These are phyloP conservation scores for Theristicus caerulescens DNA, from an alignment of 2,113 vertebrate genomes.

Conservation along the genomic window DNA sequence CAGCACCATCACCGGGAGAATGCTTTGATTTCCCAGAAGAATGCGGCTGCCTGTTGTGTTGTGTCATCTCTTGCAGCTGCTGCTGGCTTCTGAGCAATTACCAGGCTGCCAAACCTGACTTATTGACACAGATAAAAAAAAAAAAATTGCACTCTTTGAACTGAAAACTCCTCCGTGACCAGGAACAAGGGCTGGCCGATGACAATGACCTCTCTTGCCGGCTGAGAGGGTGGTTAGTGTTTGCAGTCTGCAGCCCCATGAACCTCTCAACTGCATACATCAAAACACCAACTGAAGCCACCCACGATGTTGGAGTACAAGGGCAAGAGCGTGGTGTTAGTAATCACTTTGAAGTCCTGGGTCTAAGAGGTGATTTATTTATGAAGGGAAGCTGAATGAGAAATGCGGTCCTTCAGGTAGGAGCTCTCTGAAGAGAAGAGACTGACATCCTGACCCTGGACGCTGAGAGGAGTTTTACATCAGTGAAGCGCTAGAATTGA, in stretches of 20 bases:
- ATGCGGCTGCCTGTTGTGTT: background rate
- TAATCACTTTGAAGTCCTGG: background rate
- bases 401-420: background rate
- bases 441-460: background rate
- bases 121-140: background rate
- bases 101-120: background rate
- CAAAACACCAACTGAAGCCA: background rate
- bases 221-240: background rate
- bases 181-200: background rate
- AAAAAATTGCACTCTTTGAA: background rate
- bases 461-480: background rate
- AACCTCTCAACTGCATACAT: background rate
- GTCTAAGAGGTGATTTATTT: background rate
- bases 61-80: background rate
- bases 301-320: background rate
- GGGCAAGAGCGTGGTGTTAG: background rate
- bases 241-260: background rate
- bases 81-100: background rate
- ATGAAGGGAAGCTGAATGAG: background rate
- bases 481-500: background rate
- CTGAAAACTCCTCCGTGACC: background rate
- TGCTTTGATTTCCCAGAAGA: slow-evolving; percentile 29
- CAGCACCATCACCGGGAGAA: background rate
- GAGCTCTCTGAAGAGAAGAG: background rate
- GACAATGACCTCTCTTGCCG: background rate